These are phyloP conservation scores for Nymphicus hollandicus DNA, from an alignment of 2,113 vertebrate genomes.

Conservation along the genomic window DNA sequence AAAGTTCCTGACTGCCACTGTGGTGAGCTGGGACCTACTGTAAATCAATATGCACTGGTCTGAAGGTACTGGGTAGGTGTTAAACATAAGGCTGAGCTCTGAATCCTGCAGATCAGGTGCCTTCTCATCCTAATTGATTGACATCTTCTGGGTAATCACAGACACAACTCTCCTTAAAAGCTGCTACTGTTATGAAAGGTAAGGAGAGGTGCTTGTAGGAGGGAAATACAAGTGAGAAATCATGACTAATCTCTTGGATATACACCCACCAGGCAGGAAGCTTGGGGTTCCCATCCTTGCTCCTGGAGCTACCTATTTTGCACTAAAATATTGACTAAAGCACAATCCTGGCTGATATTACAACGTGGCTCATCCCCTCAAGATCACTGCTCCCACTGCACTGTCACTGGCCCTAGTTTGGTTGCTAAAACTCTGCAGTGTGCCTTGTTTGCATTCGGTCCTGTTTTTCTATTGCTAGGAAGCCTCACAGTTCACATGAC, in stretches of 20 bases:
- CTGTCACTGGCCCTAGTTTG: neutral
- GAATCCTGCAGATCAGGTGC: neutral
- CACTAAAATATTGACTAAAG: neutral
- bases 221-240: neutral
- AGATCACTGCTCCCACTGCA: fast-evolving
- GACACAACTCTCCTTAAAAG: neutral
- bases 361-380: neutral
- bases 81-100: neutral
- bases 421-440: neutral
- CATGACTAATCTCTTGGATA: neutral
- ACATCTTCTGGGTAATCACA: neutral
- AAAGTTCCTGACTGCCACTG: neutral
- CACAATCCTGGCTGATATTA: neutral
- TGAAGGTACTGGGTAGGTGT: neutral
- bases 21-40: neutral
- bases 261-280: neutral
- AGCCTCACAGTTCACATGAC: neutral
- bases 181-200: neutral
- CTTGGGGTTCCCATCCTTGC: neutral
- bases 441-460: neutral
- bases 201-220: neutral
- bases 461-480: neutral
- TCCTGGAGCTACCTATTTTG: neutral
- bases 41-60: neutral
- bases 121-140: neutral